phyloP scores from a whole-genome alignment of 1,140 invertebrate genomes.

The Drosophila murphyi region DNA sequence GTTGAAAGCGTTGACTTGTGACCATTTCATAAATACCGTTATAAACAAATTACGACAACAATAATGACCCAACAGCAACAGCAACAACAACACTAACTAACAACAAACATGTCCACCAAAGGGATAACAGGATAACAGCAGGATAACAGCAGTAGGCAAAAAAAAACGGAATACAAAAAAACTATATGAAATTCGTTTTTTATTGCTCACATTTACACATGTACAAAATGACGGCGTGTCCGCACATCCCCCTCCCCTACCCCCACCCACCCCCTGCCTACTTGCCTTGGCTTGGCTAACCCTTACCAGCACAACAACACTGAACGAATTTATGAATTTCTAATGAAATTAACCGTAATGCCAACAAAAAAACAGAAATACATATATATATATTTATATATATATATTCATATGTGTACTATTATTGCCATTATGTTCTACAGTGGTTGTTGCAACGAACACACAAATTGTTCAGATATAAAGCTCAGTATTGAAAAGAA shows the following conservation, averaged over 20 bases:
- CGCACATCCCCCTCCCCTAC: neutral
- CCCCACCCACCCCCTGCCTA: neutral
- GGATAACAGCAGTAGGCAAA: conserved; percentile 11
- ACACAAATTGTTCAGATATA: no score
- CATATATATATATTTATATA: neutral
- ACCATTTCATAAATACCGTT: conserved; percentile 83
- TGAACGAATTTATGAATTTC: conserved; percentile 76
- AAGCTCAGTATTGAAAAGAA: no score
- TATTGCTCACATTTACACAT: conserved; percentile 82
- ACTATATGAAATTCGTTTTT: conserved; percentile 71
- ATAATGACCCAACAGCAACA: conserved; percentile 60
- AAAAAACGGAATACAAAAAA: conserved; percentile 21
- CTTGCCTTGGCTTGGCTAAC: neutral
- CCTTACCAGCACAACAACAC: conserved; percentile 6
- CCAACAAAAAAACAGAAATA: neutral
- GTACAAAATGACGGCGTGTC: conserved; percentile 51
- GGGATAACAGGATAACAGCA: conserved; percentile 24
- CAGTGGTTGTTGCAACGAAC: no score
- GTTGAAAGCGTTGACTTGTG: conserved; percentile 78
- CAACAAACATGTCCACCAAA: conserved; percentile 37
- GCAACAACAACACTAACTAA: conserved; percentile 27
- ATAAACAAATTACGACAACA: conserved; percentile 82
- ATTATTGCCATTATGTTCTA: no score
- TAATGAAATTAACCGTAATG: conserved; percentile 78
- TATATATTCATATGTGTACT: no score